Conservation (phyloP, 2,888 invertebrate genomes). For the Agelastica alni region DNA sequence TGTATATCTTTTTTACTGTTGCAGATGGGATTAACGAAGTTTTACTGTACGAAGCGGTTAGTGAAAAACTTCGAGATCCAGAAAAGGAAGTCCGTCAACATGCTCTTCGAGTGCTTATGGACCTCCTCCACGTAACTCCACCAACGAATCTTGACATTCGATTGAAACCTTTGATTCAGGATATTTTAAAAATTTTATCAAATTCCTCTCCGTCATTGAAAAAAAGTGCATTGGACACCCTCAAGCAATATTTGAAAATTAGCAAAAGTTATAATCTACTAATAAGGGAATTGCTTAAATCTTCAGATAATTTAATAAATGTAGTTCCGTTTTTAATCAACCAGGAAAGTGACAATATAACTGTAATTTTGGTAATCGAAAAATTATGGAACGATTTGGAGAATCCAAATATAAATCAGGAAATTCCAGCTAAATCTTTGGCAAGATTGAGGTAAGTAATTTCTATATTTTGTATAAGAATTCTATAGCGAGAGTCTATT, state of each 20-base stretch:
- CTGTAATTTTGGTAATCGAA: conserved; percentile 23
- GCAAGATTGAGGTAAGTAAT: conserved; percentile 65
- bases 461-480: no score
- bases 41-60: conserved; percentile 39
- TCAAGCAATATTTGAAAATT: conserved; percentile 73
- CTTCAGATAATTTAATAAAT: conserved; percentile 64
- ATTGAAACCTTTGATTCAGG: conserved; percentile 66
- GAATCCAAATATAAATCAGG: conserved; percentile 55
- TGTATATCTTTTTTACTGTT: no score
- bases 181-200: conserved; percentile 78
- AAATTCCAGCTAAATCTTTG: conserved; percentile 70
- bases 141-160: conserved; percentile 68
- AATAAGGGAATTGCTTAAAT: conserved; percentile 66
- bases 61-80: conserved; percentile 74
- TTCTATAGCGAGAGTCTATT: no score
- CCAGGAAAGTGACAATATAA: conserved; percentile 24
- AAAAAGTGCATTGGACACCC: conserved; percentile 76
- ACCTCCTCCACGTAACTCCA: conserved; percentile 75
- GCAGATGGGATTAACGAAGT: conserved; percentile 42
- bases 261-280: conserved; percentile 71
- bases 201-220: conserved; percentile 80
- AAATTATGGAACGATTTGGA: conserved; percentile 29
- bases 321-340: conserved; percentile 51
- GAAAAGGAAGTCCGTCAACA: conserved; percentile 86
- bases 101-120: conserved; percentile 77